A percentile compares a stretch with the other conserved stretches of the same genome.
Conservation (phyloP, 2,113 vertebrate genomes). For the Centropus bengalensis region DNA sequence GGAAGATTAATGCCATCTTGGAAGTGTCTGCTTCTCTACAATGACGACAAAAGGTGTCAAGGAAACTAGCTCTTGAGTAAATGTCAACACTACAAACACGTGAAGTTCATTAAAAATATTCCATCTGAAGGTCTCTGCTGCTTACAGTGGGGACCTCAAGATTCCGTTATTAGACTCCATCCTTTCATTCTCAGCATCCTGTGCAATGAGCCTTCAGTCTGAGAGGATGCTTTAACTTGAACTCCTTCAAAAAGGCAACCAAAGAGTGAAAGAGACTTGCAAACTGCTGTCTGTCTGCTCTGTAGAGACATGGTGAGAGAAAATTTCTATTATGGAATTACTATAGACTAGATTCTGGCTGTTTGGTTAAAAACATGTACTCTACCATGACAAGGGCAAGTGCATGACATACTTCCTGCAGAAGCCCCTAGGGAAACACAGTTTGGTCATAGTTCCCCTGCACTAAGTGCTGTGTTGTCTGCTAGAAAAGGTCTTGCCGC, state of each 20-base stretch:
- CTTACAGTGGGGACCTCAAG: not conserved
- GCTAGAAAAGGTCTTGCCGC: slow-evolving; percentile 60
- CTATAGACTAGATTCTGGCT: not conserved
- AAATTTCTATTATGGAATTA: not conserved
- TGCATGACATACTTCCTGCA: not conserved
- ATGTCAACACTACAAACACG: not conserved
- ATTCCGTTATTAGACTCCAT: not conserved
- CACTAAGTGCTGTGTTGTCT: not conserved
- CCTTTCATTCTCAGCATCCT: not conserved
- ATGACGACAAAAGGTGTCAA: slow-evolving; percentile 27
- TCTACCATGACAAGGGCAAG: not conserved
- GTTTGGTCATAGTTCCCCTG: not conserved
- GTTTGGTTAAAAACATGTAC: not conserved
- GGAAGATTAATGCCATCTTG: not conserved
- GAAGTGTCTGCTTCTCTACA: slow-evolving; percentile 1
- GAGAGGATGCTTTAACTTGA: not conserved
- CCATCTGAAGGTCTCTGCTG: not conserved
- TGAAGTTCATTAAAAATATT: slow-evolving; percentile 21
- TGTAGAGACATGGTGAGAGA: not conserved
- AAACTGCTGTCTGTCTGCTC: not conserved
- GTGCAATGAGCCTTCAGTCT: not conserved
- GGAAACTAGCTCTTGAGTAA: slow-evolving; percentile 24
- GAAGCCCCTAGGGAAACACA: not conserved
- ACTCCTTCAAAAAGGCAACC: not conserved
- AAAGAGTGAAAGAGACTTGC: not conserved